Conservation (phyloP, 1,140 invertebrate species). For the Drosophila leontia region DNA sequence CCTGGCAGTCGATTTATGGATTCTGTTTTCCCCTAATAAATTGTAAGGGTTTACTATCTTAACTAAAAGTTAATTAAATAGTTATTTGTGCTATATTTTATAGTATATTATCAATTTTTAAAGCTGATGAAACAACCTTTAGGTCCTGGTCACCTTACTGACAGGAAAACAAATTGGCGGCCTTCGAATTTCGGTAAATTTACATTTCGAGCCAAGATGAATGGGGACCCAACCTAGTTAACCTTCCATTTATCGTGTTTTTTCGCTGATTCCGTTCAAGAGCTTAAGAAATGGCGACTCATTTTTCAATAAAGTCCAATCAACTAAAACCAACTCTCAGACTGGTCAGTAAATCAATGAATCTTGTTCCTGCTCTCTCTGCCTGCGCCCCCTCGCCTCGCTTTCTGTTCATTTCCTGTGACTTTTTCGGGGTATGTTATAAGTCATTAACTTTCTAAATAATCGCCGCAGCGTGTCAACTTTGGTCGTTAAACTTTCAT, state of each 20-base stretch:
- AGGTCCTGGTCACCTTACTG: constrained; percentile 16
- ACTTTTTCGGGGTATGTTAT: constrained; percentile 69
- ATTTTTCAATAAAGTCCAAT: constrained; percentile 57
- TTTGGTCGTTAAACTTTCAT: constrained; percentile 84
- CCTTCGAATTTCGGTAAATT: constrained; percentile 24
- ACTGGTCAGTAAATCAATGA: constrained; percentile 54
- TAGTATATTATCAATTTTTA: not conserved
- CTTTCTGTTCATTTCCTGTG: constrained; percentile 43
- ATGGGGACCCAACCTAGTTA: constrained; percentile 23
- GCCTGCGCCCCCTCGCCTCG: not conserved
- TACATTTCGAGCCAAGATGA: constrained; percentile 9
- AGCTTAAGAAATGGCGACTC: constrained; percentile 51
- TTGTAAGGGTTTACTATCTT: not conserved
- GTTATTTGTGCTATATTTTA: not conserved
- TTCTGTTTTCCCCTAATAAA: not conserved
- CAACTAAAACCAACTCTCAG: constrained; percentile 51
- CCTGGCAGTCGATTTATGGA: not conserved
- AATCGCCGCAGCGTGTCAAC: constrained; percentile 82
- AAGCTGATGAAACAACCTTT: not conserved
- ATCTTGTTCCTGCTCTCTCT: constrained; percentile 25
- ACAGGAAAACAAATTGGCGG: constrained; percentile 20
- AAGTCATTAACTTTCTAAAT: constrained; percentile 84
- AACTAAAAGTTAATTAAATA: no score
- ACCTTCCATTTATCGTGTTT: constrained; percentile 42
- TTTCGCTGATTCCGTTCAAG: constrained; percentile 31